Evolutionary conservation across 2,888 invertebrate species (phyloP).

Genomic region (Eristalis tenax): DNA sequence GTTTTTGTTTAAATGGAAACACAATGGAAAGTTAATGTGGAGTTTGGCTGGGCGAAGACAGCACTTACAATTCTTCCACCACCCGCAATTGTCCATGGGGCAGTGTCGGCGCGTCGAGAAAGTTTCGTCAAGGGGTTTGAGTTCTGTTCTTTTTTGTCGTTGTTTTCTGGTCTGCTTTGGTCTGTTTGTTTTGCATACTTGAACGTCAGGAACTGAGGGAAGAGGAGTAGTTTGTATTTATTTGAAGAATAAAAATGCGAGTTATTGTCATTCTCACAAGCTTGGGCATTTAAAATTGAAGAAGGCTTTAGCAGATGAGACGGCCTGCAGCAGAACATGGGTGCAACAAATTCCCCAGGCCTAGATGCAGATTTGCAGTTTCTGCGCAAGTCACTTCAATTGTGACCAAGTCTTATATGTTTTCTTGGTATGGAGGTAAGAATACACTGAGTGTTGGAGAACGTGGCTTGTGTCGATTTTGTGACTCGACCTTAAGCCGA

Average conservation of each 20-base stretch:
- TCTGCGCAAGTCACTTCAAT: too few species aligned
- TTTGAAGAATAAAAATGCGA: neutral
- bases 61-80: constrained; percentile 11
- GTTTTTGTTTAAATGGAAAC: constrained; percentile 47
- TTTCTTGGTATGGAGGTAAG: too few species aligned
- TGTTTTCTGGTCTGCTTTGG: constrained; percentile 3
- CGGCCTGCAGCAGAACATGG: too few species aligned
- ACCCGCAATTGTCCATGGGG: constrained; percentile 4
- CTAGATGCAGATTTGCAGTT: too few species aligned
- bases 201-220: neutral
- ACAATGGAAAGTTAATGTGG: constrained; percentile 49
- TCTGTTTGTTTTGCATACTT: constrained; percentile 26
- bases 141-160: neutral
- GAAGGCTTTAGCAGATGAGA: too few species aligned
- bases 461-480: too few species aligned
- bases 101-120: constrained; percentile 31
- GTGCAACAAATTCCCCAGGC: too few species aligned
- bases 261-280: neutral
- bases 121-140: neutral
- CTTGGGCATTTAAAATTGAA: neutral
- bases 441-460: too few species aligned
- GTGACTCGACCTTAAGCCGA: too few species aligned
- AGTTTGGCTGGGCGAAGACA: constrained; percentile 21
- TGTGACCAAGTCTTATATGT: too few species aligned
- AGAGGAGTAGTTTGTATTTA: constrained; percentile 10